Percentiles rank a stretch among this genome's conserved stretches.
phyloP scores from a whole-genome alignment of 2,797 vertebrate species.

The Sebastes steindachneri region DNA sequence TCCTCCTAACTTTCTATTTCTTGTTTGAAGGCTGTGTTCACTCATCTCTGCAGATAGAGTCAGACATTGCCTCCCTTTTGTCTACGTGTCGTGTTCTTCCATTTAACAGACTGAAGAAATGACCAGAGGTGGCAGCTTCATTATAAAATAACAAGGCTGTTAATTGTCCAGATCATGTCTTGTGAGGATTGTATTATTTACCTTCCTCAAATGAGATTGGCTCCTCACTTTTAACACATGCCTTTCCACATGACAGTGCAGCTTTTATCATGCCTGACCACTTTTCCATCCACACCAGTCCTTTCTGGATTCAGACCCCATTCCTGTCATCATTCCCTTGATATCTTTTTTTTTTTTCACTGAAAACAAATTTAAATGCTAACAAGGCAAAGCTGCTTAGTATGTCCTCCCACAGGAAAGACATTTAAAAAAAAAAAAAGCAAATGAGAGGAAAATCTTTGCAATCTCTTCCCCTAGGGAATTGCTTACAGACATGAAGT shows the following conservation, averaged over 20 bases:
- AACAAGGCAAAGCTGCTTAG: constrained; percentile 60
- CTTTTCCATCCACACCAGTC: constrained; percentile 32
- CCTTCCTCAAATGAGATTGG: constrained; percentile 12
- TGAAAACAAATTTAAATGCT: constrained; percentile 72
- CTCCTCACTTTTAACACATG: neutral
- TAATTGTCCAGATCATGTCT: constrained; percentile 35
- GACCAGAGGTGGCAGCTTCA: constrained; percentile 17
- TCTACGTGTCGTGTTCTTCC: constrained; percentile 15
- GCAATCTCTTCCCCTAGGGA: constrained; percentile 28
- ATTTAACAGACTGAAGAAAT: constrained; percentile 25
- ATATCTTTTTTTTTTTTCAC: constrained; percentile 17
- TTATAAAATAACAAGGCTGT: constrained; percentile 10
- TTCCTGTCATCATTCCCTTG: constrained; percentile 37
- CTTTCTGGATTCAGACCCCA: constrained; percentile 35
- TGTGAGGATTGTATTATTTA: constrained; percentile 26
- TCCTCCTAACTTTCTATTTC: constrained; percentile 38
- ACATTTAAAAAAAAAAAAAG: constrained; percentile 29
- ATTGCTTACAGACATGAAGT: constrained; percentile 8
- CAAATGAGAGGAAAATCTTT: constrained; percentile 54
- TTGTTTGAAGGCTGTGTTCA: constrained; percentile 33
- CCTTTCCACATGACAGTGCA: constrained; percentile 35
- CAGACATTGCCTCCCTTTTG: neutral
- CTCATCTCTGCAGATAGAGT: constrained; percentile 17
- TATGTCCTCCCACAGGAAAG: constrained; percentile 61
- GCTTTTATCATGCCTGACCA: constrained; percentile 34